Base-by-base conservation (phyloP, 2,797 vertebrate species). In the Agapornis canus region DNA sequence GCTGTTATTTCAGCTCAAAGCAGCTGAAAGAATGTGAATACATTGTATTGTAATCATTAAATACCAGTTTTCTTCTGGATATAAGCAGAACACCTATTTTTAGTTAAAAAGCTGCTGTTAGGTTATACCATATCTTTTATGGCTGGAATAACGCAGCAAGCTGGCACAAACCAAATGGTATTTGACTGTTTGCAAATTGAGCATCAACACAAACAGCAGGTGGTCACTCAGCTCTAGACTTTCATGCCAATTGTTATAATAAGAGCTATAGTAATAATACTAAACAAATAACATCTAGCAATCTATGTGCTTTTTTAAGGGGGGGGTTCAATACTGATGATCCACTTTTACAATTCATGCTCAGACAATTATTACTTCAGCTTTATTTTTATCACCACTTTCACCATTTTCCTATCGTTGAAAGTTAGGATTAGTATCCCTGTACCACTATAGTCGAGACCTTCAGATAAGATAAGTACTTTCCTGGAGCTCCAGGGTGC, bases 171-270 rank as follows among this genome's bases (percentile, higher is more conserved):
- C 89, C 86, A 94, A 96, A 92, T 79, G 94, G 79, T 73, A 79
- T 87, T 94, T 66, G 94, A 90, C 89, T 94, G 87, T 94, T 94
- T 91, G 89, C 79, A 93, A 95, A 96, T 86, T 94, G 95, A 97
- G 71, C 89, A 82, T 83, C 95, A 94, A 73, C 85, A 86, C 23
- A 69, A 94, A 73, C 91, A 91, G 95, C 91, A 96, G 95, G 91
- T 77, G 91, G 95, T 96, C 94, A 95, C 72, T 94, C 89, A 82
- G 86, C 89, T 84, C 89, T 60, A 71, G 85, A 70, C 32, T 79
- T 80, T 51, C 81, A 60, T 35, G 52, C 37, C 2, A 1, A 52
- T 87, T 77, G 35, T 60, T 60, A 13, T 3, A 79, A 79, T 89
- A 92, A 91, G 56, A 69, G 77, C 77, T 83, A 40, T 18, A 79